Evolutionary conservation across 2,797 vertebrate species (phyloP).

Genomic region (Poliocrania exsul): DNA sequence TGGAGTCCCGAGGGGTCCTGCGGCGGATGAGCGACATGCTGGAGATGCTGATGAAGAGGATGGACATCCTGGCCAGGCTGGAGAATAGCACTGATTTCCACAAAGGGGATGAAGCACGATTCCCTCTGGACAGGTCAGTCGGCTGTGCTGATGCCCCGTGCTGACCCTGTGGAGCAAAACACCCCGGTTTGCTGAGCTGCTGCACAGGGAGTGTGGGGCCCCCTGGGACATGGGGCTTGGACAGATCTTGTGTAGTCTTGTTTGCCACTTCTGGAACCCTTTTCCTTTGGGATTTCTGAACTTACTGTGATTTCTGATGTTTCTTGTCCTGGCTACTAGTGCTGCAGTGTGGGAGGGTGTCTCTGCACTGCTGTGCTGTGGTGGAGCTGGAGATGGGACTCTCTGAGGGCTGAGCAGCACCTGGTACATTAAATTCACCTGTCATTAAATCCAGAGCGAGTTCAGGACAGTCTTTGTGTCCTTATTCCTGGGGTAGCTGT

Average conservation of each 20-base stretch:
- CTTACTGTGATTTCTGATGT: neutral
- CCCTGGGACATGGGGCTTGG: fast-evolving
- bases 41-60: slow-evolving; percentile 90
- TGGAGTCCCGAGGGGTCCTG: slow-evolving; percentile 90
- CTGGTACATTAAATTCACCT: neutral
- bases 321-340: neutral
- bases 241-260: neutral
- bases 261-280: neutral
- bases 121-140: slow-evolving; percentile 86
- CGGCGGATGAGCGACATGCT: slow-evolving; percentile 93
- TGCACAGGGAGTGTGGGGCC: neutral
- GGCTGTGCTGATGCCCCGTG: fast-evolving
- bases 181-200: fast-evolving
- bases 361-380: fast-evolving
- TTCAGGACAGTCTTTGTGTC: neutral
- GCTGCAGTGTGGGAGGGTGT: neutral
- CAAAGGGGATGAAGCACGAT: slow-evolving; percentile 78
- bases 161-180: neutral
- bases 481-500: fast-evolving
- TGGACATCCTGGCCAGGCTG: slow-evolving; percentile 89
- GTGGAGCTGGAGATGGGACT: neutral
- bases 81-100: slow-evolving; percentile 86
- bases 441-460: neutral
- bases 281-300: neutral
- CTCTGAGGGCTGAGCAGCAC: fast-evolving